Conservation (phyloP, 2,888 invertebrate species). For the Ommatoiulus sabulosus region DNA sequence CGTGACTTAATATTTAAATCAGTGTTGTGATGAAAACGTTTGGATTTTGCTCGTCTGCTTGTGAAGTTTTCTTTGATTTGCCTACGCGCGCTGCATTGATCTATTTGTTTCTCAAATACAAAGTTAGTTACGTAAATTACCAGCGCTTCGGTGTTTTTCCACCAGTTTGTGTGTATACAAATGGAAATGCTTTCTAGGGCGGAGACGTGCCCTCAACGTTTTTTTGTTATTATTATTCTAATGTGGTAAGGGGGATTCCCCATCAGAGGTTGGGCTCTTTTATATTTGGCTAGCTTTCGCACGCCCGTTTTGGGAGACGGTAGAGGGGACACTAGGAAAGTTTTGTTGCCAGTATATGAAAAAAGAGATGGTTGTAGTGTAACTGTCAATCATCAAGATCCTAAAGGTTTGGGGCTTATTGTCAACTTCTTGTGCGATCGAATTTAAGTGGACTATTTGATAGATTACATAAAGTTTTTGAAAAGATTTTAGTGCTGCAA, state of each 20-base stretch:
- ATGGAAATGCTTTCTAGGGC: neutral
- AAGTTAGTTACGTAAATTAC: no score
- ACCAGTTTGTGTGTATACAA: neutral
- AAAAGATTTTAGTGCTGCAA: no score
- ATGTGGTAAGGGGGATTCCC: neutral
- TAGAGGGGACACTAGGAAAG: neutral
- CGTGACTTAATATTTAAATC: neutral
- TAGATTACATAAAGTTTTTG: no score
- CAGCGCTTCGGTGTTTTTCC: neutral
- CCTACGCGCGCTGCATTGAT: no score
- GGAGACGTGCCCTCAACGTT: neutral
- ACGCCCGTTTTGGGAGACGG: neutral
- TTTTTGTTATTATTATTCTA: neutral
- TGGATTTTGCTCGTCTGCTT: no score
- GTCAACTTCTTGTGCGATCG: neutral
- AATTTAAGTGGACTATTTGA: no score
- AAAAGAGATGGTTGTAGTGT: neutral
- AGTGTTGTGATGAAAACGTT: neutral
- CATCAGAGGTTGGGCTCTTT: neutral
- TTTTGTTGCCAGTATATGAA: neutral
- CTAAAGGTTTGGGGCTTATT: neutral
- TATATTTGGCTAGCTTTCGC: neutral
- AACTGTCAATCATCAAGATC: neutral
- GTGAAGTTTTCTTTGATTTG: neutral
- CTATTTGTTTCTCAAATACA: no score